These are phyloP conservation scores for Selenia dentaria DNA, from an alignment of 2,888 invertebrate species.

Conservation along the genomic window DNA sequence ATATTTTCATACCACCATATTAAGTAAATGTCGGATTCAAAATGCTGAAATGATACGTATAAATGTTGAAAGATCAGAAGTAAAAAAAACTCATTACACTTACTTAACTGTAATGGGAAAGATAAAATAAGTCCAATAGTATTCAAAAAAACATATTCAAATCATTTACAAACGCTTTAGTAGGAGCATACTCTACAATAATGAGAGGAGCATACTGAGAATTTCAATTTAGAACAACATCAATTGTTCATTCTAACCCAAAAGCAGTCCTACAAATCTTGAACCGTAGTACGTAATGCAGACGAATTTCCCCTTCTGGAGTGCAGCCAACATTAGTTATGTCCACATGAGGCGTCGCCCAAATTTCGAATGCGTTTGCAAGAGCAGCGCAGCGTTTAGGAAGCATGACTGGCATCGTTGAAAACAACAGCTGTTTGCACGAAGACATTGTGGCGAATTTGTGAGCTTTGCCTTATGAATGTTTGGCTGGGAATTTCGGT, in stretches of 20 bases:
- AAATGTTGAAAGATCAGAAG: no score
- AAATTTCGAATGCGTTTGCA: conserved; percentile 24
- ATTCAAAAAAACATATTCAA: no score
- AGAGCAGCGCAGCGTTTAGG: conserved; percentile 7
- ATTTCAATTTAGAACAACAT: neutral
- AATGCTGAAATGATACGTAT: no score
- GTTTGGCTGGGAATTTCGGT: neutral
- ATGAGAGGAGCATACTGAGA: no score
- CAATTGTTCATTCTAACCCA: neutral
- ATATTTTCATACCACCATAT: no score
- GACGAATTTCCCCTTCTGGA: conserved; percentile 26
- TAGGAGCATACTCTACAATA: no score
- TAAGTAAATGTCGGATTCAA: no score
- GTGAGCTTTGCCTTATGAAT: conserved; percentile 14
- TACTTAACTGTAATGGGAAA: no score
- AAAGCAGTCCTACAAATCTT: conserved; percentile 1
- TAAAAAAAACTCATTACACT: no score
- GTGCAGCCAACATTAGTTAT: conserved; percentile 32
- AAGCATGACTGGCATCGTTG: conserved; percentile 20
- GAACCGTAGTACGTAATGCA: conserved; percentile 9
- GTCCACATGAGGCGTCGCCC: conserved; percentile 26
- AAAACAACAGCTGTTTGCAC: conserved; percentile 26
- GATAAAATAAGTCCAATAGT: no score
- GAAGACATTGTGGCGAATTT: conserved; percentile 14
- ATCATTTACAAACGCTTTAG: no score